These are phyloP conservation scores for Abrostola triplasia DNA, from an alignment of 2,888 invertebrate genomes.

Conservation along the genomic window DNA sequence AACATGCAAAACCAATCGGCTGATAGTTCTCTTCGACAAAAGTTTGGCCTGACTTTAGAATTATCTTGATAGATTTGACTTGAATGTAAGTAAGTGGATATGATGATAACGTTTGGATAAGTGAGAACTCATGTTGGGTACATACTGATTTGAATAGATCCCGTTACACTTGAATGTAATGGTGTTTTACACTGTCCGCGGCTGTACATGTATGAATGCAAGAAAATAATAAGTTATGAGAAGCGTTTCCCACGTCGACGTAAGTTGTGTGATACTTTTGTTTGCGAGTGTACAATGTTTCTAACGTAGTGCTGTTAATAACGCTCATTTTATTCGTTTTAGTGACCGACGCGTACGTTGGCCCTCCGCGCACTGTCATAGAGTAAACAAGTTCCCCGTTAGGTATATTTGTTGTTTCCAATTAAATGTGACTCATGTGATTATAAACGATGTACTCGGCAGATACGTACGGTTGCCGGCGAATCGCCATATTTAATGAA, in stretches of 20 bases:
- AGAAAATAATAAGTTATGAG: slow-evolving; percentile 18
- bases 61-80: too few species aligned
- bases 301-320: slow-evolving; percentile 72
- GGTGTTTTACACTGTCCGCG: slow-evolving; percentile 7
- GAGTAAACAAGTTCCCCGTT: slow-evolving; percentile 44
- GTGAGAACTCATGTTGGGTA: too few species aligned
- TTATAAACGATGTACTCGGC: slow-evolving; percentile 25
- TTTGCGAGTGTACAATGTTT: slow-evolving; percentile 56
- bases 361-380: slow-evolving; percentile 57
- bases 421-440: slow-evolving; percentile 50
- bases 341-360: slow-evolving; percentile 71
- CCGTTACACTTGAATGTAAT: neutral
- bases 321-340: slow-evolving; percentile 73
- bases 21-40: neutral
- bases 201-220: neutral
- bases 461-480: slow-evolving; percentile 26
- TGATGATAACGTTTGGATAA: too few species aligned
- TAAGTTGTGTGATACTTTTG: slow-evolving; percentile 26
- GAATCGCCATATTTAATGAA: slow-evolving; percentile 42
- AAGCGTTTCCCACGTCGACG: slow-evolving; percentile 31
- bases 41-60: neutral
- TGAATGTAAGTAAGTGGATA: too few species aligned
- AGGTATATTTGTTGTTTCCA: slow-evolving; percentile 49
- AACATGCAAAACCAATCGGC: neutral
- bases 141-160: too few species aligned